Evolutionary conservation across 2,888 invertebrate genomes (phyloP).

Genomic region (Netelia virgata): DNA sequence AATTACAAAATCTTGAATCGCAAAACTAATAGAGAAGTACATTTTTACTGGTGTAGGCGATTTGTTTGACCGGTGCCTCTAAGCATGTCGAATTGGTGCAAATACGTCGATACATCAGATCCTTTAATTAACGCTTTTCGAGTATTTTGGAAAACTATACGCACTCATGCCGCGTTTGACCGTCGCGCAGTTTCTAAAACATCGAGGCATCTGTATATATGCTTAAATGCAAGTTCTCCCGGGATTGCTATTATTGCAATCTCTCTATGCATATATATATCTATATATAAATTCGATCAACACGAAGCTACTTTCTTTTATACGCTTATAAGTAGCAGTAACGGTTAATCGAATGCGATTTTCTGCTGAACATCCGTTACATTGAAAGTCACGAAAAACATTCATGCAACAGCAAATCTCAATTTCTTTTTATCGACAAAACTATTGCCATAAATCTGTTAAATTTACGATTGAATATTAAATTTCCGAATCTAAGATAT

Average conservation of each 20-base stretch:
- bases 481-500: no score
- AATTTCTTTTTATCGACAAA: no score
- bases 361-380: conserved; percentile 2
- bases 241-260: conserved; percentile 38
- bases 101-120: not conserved
- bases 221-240: not conserved
- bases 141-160: not conserved
- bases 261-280: conserved; percentile 6
- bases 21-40: no score
- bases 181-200: conserved; percentile 22
- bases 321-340: conserved; percentile 9
- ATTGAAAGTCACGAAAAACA: no score
- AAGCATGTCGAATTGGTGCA: not conserved
- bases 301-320: conserved; percentile 52
- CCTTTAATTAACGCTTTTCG: not conserved
- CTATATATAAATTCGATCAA: conserved; percentile 36
- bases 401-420: no score
- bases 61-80: no score
- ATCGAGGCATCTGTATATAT: conserved; percentile 20
- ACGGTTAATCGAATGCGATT: conserved; percentile 40
- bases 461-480: no score
- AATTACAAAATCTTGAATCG: no score
- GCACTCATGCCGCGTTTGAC: conserved; percentile 27
- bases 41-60: no score
- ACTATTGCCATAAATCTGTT: no score